Conservation (phyloP, 2,113 vertebrate genomes). For the Osmerus eperlanus region DNA sequence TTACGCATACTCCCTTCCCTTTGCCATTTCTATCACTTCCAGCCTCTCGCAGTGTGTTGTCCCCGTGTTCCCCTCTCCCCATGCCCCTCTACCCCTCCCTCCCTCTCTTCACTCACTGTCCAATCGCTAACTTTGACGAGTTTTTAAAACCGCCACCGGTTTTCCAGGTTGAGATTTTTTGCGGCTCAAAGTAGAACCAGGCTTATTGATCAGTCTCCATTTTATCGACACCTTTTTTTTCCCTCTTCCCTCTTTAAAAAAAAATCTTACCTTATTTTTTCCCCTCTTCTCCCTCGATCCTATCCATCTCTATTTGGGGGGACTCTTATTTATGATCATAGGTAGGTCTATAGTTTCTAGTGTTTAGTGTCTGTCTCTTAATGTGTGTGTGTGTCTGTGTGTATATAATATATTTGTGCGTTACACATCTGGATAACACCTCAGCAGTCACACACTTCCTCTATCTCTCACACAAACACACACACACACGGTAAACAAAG, state of each 20-base stretch:
- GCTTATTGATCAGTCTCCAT: slow-evolving; percentile 38
- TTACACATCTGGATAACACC: slow-evolving; percentile 32
- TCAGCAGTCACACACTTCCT: slow-evolving; percentile 18
- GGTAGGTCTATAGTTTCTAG: slow-evolving; percentile 68
- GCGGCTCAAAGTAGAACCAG: slow-evolving; percentile 9
- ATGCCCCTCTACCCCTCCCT: slow-evolving; percentile 44
- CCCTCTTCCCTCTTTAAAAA: slow-evolving; percentile 39
- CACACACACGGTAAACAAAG: slow-evolving; percentile 9
- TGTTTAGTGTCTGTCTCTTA: slow-evolving; percentile 65
- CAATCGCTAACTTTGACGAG: slow-evolving; percentile 61
- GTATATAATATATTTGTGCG: slow-evolving; percentile 38
- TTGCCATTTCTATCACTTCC: slow-evolving; percentile 53
- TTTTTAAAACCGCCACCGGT: slow-evolving; percentile 54
- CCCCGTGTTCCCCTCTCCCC: slow-evolving; percentile 1
- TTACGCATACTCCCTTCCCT: slow-evolving; percentile 48
- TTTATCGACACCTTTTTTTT: slow-evolving; percentile 63
- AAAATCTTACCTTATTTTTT: slow-evolving; percentile 12
- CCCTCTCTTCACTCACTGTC: slow-evolving; percentile 40
- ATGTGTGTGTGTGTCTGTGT: slow-evolving; percentile 53
- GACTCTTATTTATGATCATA: slow-evolving; percentile 69
- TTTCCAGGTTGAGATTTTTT: slow-evolving; percentile 41
- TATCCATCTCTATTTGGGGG: slow-evolving; percentile 65
- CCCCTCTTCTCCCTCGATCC: slow-evolving; percentile 56
- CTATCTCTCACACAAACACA: slow-evolving; percentile 19
- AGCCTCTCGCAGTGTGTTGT: slow-evolving; percentile 40